Evolutionary conservation across 2,888 invertebrate genomes (phyloP).

Genomic region (Myopa testacea): DNA sequence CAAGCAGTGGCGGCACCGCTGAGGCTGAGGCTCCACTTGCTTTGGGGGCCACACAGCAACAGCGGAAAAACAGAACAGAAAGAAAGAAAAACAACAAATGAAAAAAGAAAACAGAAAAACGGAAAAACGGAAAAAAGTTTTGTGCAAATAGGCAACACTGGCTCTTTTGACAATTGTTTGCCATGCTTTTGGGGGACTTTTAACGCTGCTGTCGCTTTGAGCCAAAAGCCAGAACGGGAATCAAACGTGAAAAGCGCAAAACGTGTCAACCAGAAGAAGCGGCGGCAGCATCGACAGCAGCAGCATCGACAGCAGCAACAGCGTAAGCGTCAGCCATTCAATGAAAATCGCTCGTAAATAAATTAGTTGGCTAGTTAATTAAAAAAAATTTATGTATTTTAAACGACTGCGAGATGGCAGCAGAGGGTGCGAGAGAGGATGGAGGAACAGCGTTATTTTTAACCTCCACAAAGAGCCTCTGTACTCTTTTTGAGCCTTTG

Average conservation of each 20-base stretch:
- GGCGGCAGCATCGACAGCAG: neutral
- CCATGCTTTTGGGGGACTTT: constrained; percentile 26
- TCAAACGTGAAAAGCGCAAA: constrained; percentile 36
- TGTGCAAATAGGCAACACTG: constrained; percentile 34
- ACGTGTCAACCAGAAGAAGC: constrained; percentile 16
- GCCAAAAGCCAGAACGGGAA: constrained; percentile 23
- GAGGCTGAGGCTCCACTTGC: constrained; percentile 3
- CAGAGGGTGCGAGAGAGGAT: too few species aligned
- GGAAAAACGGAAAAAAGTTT: constrained; percentile 4
- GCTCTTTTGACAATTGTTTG: constrained; percentile 40
- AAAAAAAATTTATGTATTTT: constrained; percentile 15
- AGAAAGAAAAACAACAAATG: neutral
- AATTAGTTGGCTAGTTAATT: constrained; percentile 30
- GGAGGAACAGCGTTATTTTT: too few species aligned
- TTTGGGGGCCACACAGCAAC: neutral
- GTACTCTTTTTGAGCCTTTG: too few species aligned
- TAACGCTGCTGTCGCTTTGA: constrained; percentile 30
- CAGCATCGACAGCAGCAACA: neutral
- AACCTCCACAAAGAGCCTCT: too few species aligned
- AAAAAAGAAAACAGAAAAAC: neutral
- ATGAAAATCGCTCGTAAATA: constrained; percentile 28
- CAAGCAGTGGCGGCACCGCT: neutral
- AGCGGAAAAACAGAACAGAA: neutral
- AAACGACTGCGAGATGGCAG: neutral
- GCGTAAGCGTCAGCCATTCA: constrained; percentile 12